Percentiles rank a stretch among this genome's conserved stretches.
Evolutionary conservation across 2,113 vertebrate species (phyloP).

Genomic region (Centropus unirufus): DNA sequence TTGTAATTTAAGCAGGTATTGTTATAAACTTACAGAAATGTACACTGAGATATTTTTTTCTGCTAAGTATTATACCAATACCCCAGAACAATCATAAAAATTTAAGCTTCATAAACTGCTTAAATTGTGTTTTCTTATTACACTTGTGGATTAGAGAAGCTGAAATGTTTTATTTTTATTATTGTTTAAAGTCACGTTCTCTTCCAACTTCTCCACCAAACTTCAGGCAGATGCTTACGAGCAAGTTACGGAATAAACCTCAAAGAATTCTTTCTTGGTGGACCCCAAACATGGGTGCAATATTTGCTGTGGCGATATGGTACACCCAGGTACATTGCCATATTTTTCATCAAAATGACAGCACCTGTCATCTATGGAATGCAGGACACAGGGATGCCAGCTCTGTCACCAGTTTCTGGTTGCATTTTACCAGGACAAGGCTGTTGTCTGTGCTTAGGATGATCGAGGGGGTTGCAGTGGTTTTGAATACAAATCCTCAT

Average conservation of each 20-base stretch:
- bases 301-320: not conserved
- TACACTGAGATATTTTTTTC: conserved; percentile 22
- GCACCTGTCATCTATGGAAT: conserved; percentile 62
- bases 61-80: conserved; percentile 52
- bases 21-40: conserved; percentile 21
- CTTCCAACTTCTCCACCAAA: not conserved
- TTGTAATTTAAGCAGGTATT: conserved; percentile 72
- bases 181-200: not conserved
- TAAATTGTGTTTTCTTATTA: conserved; percentile 72
- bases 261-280: not conserved
- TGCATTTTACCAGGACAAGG: conserved; percentile 55
- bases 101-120: conserved; percentile 68
- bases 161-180: conserved; percentile 41
- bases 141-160: conserved; percentile 69
- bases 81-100: conserved; percentile 59
- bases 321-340: not conserved
- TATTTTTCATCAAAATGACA: conserved; percentile 56
- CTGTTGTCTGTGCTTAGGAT: not conserved
- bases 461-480: not conserved
- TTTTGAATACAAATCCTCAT: conserved; percentile 58
- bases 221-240: not conserved
- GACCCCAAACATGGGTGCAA: not conserved
- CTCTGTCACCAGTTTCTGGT: conserved; percentile 63
- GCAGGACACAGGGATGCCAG: conserved; percentile 52
- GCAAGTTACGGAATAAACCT: conserved; percentile 40